Percentiles rank a stretch among this genome's conserved stretches.
Evolutionary conservation across 2,113 vertebrate species (phyloP).

Genomic region (Heliornis fulica): DNA sequence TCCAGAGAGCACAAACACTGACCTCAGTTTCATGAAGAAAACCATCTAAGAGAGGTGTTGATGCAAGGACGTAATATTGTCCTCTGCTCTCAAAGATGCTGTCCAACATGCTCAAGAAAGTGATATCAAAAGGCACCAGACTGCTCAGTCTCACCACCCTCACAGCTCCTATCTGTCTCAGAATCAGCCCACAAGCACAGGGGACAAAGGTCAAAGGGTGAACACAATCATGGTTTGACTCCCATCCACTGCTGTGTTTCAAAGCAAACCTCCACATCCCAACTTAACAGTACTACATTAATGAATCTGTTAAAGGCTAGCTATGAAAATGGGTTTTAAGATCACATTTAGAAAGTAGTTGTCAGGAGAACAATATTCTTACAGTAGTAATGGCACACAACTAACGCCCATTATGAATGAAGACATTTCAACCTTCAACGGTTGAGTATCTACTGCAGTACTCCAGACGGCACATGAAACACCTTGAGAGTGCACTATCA

Average conservation of each 20-base stretch:
- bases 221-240: background rate
- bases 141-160: background rate
- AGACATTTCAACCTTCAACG: background rate
- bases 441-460: background rate
- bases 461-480: background rate
- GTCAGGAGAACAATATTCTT: background rate
- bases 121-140: background rate
- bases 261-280: background rate
- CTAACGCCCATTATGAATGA: background rate
- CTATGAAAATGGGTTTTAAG: background rate
- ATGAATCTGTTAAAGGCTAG: background rate
- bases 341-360: background rate
- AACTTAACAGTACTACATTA: background rate
- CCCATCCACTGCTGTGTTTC: background rate
- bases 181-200: background rate
- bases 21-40: background rate
- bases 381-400: accelerated
- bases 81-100: background rate
- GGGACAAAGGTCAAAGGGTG: background rate
- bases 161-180: background rate
- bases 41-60: background rate
- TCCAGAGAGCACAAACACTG: background rate
- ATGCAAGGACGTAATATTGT: background rate
- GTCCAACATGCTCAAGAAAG: background rate
- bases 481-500: background rate